Evolutionary conservation across 2,113 vertebrate genomes (phyloP).

Genomic region (Epinephelus fuscoguttatus): DNA sequence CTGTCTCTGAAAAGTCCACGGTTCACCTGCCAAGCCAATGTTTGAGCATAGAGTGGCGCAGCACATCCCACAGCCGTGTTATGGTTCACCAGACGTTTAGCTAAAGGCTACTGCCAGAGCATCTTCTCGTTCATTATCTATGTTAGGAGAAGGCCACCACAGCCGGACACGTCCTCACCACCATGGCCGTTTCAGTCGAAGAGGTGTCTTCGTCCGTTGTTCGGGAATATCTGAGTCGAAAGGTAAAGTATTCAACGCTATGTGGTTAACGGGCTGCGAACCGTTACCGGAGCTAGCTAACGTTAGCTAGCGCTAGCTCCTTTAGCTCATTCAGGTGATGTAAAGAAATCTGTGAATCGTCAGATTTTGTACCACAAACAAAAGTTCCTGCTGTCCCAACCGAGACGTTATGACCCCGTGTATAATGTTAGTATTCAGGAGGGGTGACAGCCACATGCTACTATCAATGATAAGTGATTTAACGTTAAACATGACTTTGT

Average conservation of each 20-base stretch:
- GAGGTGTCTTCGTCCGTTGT: constrained; percentile 93
- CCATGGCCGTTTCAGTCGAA: constrained; percentile 87
- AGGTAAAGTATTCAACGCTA: constrained; percentile 80
- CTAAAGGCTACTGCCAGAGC: not conserved
- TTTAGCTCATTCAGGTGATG: no score
- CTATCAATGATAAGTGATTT: no score
- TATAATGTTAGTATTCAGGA: no score
- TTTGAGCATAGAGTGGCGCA: not conserved
- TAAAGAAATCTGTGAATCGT: not conserved
- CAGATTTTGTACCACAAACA: not conserved
- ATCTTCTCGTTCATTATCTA: not conserved
- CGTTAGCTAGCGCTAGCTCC: constrained; percentile 18
- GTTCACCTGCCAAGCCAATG: no score
- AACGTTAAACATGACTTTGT: no score
- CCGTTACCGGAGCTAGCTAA: not conserved
- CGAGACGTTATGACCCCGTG: no score
- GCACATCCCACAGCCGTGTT: not conserved
- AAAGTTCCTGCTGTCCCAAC: not conserved
- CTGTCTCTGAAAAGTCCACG: not conserved
- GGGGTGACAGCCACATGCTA: not conserved
- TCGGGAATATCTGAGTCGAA: constrained; percentile 93
- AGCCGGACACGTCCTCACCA: not conserved
- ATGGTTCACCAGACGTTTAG: not conserved
- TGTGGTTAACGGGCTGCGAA: not conserved
- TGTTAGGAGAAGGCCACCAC: not conserved